These are phyloP conservation scores for Ciconia nigra DNA, from an alignment of 2,797 vertebrate species.

Conservation along the genomic window DNA sequence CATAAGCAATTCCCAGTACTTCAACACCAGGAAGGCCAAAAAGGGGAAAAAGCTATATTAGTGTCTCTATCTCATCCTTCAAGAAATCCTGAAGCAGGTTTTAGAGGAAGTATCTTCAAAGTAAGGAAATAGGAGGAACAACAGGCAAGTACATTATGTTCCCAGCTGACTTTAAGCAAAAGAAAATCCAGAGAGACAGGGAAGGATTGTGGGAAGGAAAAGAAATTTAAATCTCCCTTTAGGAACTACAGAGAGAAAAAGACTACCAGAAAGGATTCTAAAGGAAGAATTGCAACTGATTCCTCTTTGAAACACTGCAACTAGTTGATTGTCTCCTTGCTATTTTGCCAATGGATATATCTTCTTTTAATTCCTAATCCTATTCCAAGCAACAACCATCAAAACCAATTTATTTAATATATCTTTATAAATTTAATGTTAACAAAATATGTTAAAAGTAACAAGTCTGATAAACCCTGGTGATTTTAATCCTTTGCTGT, in stretches of 20 bases:
- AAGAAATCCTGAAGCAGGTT: constrained; percentile 56
- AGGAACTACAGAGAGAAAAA: neutral
- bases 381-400: neutral
- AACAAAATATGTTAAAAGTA: neutral
- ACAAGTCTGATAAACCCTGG: neutral
- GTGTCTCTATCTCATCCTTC: constrained; percentile 48
- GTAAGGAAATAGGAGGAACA: constrained; percentile 49
- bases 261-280: neutral
- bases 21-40: constrained; percentile 29
- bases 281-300: neutral
- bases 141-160: constrained; percentile 2
- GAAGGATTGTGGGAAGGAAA: neutral
- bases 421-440: neutral
- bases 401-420: neutral
- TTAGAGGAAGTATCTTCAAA: constrained; percentile 60
- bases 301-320: neutral
- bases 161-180: constrained; percentile 2
- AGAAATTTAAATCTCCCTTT: neutral
- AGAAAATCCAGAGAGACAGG: neutral
- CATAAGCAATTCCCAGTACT: constrained; percentile 5
- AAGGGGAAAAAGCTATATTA: neutral
- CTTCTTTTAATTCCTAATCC: neutral
- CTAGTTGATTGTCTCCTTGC: neutral
- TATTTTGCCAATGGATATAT: neutral
- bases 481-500: neutral